phyloP scores from a whole-genome alignment of 64 coral and sea anemone genomes.

The Montipora capricornis region DNA sequence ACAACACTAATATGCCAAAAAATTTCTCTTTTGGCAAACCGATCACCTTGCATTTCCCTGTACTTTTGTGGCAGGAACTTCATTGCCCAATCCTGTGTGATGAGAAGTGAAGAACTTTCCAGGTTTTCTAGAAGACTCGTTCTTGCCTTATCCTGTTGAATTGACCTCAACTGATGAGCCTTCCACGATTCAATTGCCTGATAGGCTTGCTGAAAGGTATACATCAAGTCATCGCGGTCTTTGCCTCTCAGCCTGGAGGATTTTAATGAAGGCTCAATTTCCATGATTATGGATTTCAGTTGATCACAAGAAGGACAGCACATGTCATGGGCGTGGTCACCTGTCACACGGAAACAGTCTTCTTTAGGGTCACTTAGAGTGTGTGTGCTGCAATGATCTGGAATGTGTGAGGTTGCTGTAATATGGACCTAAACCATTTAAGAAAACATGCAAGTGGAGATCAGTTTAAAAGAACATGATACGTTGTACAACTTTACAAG shows the following conservation, averaged over 20 bases:
- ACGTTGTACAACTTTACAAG: background rate
- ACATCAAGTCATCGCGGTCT: background rate
- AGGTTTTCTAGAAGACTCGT: background rate
- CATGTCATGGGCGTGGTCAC: background rate
- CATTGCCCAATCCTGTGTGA: slow-evolving; percentile 13
- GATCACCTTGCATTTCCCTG: background rate
- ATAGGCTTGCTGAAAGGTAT: background rate
- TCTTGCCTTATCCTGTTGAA: background rate
- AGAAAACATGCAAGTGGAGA: background rate
- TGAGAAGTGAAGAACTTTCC: background rate
- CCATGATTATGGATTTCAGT: background rate
- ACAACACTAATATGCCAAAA: slow-evolving; percentile 27
- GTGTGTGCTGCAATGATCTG: slow-evolving; percentile 11
- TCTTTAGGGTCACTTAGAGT: slow-evolving; percentile 12
- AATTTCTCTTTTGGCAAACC: slow-evolving; percentile 31
- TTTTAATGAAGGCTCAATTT: background rate
- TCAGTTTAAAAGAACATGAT: background rate
- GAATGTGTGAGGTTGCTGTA: background rate
- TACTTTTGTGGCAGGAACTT: slow-evolving; percentile 19
- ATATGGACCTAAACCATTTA: slow-evolving; percentile 14
- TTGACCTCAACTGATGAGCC: background rate
- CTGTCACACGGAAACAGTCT: background rate
- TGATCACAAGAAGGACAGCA: background rate
- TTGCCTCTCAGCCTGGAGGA: background rate
- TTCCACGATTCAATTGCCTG: slow-evolving; percentile 8